Evolutionary conservation across 1,140 invertebrate genomes (phyloP).

Genomic region (Teleopsis dalmanni): DNA sequence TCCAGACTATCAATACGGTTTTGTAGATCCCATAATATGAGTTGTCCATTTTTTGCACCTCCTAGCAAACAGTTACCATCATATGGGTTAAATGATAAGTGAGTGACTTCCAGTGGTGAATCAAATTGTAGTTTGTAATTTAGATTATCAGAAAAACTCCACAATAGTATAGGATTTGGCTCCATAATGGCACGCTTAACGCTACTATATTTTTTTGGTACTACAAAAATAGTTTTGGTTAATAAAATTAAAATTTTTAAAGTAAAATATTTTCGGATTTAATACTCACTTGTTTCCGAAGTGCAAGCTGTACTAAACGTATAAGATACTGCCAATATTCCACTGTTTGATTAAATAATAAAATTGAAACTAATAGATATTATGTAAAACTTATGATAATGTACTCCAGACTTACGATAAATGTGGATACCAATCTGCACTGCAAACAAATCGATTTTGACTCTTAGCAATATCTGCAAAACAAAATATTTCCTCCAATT

Average conservation of each 20-base stretch:
- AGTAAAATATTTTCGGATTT: neutral
- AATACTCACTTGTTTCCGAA: constrained; percentile 10
- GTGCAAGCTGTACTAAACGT: constrained; percentile 41
- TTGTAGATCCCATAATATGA: constrained; percentile 65
- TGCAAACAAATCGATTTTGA: constrained; percentile 50
- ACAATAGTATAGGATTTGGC: constrained; percentile 59
- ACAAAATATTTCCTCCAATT: constrained; percentile 36
- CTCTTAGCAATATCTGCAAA: constrained; percentile 42
- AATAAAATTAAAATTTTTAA: neutral
- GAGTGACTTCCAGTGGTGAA: constrained; percentile 55
- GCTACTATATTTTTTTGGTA: constrained; percentile 30
- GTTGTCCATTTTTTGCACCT: constrained; percentile 63
- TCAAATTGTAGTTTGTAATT: constrained; percentile 62
- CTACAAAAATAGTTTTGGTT: neutral
- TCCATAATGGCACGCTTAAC: constrained; percentile 47
- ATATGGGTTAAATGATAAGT: constrained; percentile 58
- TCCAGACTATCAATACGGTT: constrained; percentile 59
- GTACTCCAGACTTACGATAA: too few relatives aligned
- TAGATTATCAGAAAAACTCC: constrained; percentile 63
- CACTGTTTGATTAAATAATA: too few relatives aligned
- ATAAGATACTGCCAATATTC: constrained; percentile 58
- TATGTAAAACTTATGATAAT: too few relatives aligned
- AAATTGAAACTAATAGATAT: too few relatives aligned
- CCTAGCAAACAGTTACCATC: constrained; percentile 61
- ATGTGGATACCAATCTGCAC: constrained; percentile 60